Base-by-base conservation (phyloP, 2,888 invertebrate genomes). In the Ectemnius lituratus region DNA sequence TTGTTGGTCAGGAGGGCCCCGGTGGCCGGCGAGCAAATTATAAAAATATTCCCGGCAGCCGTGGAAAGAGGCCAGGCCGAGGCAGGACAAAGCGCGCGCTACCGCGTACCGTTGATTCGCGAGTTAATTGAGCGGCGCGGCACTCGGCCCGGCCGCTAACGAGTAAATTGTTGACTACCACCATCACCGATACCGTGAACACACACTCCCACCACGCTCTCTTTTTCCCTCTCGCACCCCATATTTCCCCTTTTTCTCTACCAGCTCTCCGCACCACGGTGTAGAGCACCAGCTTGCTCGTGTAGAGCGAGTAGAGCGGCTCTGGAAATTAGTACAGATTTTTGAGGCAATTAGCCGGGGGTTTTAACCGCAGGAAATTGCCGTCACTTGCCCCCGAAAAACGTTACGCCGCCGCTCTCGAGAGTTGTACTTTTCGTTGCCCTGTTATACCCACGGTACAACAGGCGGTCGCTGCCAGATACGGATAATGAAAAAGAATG, bases 91-190 rank as follows among this genome's bases (percentile, higher is more conserved):
- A 86, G 28, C 18, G n/a, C 56, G 57, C 16, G 60, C 70, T 47
- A 37, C 52, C 60, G 20, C 23, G 62, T 45, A 45, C 46, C 80
- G 84, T 83, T 85, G 83, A 86, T 86, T 87, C 84, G 80, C 80
- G 76, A 84, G 86, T 88, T 88, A 89, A 90, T 90, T 89, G 89
- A 90, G 87, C 86, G 86, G 85, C 85, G 75, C 85, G 81, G 80
- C 79, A 82, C 81, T 76, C 81, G 84, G 37, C 37, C 80, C 85
- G 84, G 80, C 84, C 84, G 84, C 87, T 89, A 89, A 89, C 87
- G 88, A 89, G 90, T 87, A 88, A 88, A 89, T 89, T 84, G 88
- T 84, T 86, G 84, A 86, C 84, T 85, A 85, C 79, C 70, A 78
- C 79, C 75, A 67, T 61, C 70, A 52, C 57, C 70, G 65, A 59